phyloP scores from a whole-genome alignment of 2,113 vertebrate species.

The Phylloscopus whistleri region DNA sequence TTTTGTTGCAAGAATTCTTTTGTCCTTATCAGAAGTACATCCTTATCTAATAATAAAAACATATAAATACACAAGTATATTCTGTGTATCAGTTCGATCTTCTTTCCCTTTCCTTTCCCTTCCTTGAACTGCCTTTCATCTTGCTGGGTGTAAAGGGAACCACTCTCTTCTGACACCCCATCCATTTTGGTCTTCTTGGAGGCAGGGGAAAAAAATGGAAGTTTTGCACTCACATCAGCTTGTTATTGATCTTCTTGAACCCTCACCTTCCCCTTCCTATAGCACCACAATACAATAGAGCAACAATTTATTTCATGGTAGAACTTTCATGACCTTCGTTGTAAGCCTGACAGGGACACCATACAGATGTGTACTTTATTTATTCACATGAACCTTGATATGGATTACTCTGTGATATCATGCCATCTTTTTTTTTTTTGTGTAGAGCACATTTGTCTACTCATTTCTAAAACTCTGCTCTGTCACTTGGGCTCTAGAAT shows the following conservation, averaged over 20 bases:
- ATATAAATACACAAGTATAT: background rate
- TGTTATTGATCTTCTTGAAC: background rate
- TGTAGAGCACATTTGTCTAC: background rate
- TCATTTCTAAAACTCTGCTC: background rate
- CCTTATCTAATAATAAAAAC: background rate
- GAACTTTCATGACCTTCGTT: background rate
- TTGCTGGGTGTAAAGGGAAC: background rate
- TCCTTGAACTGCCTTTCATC: background rate
- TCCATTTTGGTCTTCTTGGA: background rate
- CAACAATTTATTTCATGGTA: background rate
- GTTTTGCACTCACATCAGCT: background rate
- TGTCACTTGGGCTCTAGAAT: background rate
- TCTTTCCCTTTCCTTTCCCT: background rate
- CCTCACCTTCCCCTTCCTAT: background rate
- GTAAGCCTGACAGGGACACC: background rate
- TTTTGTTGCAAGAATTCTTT: background rate
- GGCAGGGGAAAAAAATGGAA: background rate
- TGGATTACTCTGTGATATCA: background rate
- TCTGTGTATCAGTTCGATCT: background rate
- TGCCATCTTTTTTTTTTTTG: accelerated
- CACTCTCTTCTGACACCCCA: background rate
- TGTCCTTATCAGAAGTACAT: background rate
- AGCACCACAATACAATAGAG: background rate
- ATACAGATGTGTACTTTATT: background rate
- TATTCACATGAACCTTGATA: background rate